These are phyloP conservation scores for Cheilosia soror DNA, from an alignment of 2,888 invertebrate species.

Conservation along the genomic window DNA sequence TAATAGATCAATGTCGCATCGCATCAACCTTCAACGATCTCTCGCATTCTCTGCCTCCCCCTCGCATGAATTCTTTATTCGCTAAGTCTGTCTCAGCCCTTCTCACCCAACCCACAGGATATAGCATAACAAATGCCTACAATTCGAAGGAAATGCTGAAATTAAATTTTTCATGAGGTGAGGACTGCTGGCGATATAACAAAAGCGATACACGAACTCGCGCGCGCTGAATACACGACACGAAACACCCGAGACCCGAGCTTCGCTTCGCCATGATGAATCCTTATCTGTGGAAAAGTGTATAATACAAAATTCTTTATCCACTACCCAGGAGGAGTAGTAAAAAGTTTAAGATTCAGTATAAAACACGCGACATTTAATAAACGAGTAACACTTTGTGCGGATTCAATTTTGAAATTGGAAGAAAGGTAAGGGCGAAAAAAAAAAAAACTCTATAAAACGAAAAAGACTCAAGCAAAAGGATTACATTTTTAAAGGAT, in stretches of 20 bases:
- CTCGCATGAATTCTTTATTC: conserved; percentile 24
- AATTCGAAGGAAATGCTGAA: conserved; percentile 25
- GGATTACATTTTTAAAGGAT: conserved; percentile 75
- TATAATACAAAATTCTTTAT: conserved; percentile 42
- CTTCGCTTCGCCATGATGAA: conserved; percentile 39
- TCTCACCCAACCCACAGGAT: neutral
- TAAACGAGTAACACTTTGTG: conserved; percentile 67
- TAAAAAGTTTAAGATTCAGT: conserved; percentile 48
- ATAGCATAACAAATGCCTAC: conserved; percentile 45
- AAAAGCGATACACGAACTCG: conserved; percentile 5
- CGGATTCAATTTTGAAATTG: conserved; percentile 56
- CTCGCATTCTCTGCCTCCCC: neutral
- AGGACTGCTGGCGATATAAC: conserved; percentile 7
- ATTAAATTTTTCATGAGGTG: conserved; percentile 49
- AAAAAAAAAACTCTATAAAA: conserved; percentile 25
- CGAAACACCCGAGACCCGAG: neutral
- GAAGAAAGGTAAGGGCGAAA: neutral
- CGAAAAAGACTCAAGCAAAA: conserved; percentile 60
- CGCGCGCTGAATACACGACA: neutral
- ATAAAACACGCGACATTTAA: conserved; percentile 70
- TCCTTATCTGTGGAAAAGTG: conserved; percentile 47
- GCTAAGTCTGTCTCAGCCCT: neutral
- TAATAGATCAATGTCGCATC: conserved; percentile 55
- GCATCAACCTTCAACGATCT: conserved; percentile 28
- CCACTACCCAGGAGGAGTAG: conserved; percentile 26